Evolutionary conservation across 2,113 vertebrate species (phyloP), one percentile per base, ranked within the genome.

Genomic region (Megaleporinus macrocephalus): DNA sequence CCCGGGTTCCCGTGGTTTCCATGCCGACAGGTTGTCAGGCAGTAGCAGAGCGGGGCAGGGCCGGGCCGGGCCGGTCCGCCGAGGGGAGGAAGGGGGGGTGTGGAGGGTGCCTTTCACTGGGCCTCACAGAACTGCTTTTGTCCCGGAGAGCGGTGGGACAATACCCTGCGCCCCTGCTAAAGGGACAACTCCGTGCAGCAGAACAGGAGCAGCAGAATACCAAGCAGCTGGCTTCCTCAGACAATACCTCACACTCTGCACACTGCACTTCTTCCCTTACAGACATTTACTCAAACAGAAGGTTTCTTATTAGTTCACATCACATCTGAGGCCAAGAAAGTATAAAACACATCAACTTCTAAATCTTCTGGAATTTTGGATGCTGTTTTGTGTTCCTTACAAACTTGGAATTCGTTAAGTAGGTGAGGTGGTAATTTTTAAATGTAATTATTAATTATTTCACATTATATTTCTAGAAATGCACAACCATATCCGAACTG

Each of bases 41-140:
- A 83, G 68, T 9, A 29, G 85, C 78, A 66, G 61, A 80, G 73
- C 61, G 76, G 82, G 75, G 81, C 87, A 89, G 82, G 65, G 84
- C 82, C 78, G 79, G 76, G 83, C 82, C 83, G 83, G 81, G 80
- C 57, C 63, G 79, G 88, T 88, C 86, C 87, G 86, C 86, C 87
- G 61, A 0, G 59, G 30, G 36, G 30, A 24, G 26, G 87, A 74
- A 89, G 87, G 88, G 89, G 79, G 7, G 87, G 84, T 88, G 91
- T 87, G 91, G 87, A 89, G 89, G 20, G 87, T 84, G 65, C 84
- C 85, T 90, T 91, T 87, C 88, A 90, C 86, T 89, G 90, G 57
- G 90, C 89, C 90, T 89, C 92, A 92, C 91, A 93, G 92, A 87
- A 88, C 88, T 87, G 91, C 91, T 90, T 94, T 94, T 95, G 94